phyloP scores from a whole-genome alignment of 2,888 invertebrate genomes.

The Spodoptera picta region DNA sequence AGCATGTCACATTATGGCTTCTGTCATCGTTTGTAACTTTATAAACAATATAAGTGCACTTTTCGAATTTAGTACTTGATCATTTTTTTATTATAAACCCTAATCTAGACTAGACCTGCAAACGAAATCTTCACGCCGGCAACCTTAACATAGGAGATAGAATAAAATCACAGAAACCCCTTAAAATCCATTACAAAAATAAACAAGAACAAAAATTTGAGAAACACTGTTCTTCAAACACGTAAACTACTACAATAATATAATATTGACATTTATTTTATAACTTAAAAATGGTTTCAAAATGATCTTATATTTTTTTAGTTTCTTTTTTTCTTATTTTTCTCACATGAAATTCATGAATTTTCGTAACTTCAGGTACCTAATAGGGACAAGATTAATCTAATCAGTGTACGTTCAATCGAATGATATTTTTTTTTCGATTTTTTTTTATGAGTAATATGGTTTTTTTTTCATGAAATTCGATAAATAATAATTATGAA shows the following conservation, averaged over 20 bases:
- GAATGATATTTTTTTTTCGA: slow-evolving; percentile 40
- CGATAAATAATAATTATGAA: slow-evolving; percentile 52
- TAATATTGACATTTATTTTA: slow-evolving; percentile 59
- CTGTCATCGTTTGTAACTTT: slow-evolving; percentile 81
- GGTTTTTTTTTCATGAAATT: slow-evolving; percentile 36
- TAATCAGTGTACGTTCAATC: slow-evolving; percentile 55
- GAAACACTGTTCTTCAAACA: slow-evolving; percentile 84
- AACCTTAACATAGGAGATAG: slow-evolving; percentile 68
- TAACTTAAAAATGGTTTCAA: slow-evolving; percentile 56
- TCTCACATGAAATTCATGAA: slow-evolving; percentile 57
- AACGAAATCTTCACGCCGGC: slow-evolving; percentile 70
- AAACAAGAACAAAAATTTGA: slow-evolving; percentile 79
- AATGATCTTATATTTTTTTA: slow-evolving; percentile 56
- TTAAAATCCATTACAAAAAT: slow-evolving; percentile 68
- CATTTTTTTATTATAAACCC: slow-evolving; percentile 70
- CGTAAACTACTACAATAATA: slow-evolving; percentile 47
- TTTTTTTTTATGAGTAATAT: slow-evolving; percentile 55
- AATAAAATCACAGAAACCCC: slow-evolving; percentile 79
- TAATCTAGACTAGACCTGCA: slow-evolving; percentile 85
- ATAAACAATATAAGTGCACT: slow-evolving; percentile 86
- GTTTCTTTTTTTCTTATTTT: slow-evolving; percentile 49
- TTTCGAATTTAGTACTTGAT: slow-evolving; percentile 81
- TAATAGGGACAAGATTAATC: slow-evolving; percentile 76
- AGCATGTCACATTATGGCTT: slow-evolving; percentile 87
- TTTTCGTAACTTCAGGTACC: slow-evolving; percentile 83